phyloP scores from a whole-genome alignment of 2,797 vertebrate genomes.

The Sphenodon punctatus region DNA sequence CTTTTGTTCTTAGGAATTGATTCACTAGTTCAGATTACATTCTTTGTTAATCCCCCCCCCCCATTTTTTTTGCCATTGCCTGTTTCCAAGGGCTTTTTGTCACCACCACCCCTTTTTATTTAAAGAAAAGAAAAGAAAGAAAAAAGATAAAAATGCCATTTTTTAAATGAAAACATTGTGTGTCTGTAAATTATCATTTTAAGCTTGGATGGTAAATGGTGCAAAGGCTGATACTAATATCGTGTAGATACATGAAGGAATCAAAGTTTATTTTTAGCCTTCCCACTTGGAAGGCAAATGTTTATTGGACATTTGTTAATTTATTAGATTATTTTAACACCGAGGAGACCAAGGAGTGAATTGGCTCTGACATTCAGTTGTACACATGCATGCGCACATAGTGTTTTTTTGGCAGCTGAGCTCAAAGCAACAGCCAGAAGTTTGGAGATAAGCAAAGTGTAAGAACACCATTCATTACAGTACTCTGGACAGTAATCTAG shows the following conservation, averaged over 20 bases:
- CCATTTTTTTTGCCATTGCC: not conserved
- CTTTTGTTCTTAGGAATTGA: not conserved
- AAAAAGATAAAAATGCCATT: not conserved
- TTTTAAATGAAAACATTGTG: not conserved
- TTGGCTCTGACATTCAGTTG: no score
- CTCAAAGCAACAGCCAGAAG: no score
- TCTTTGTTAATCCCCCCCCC: not conserved
- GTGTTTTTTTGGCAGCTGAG: no score
- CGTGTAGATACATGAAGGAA: not conserved
- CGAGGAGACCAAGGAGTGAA: no score
- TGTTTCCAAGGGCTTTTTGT: not conserved
- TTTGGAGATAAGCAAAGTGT: no score
- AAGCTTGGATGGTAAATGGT: not conserved
- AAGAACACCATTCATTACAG: no score
- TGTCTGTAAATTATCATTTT: not conserved
- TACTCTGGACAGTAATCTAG: no score
- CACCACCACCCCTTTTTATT: no score
- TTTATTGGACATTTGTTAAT: not conserved
- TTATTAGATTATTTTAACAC: not conserved
- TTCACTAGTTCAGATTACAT: not conserved
- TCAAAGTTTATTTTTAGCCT: not conserved
- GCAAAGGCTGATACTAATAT: not conserved
- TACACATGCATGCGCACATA: no score
- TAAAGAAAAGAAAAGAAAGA: no score
- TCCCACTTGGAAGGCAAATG: not conserved